These are phyloP conservation scores for Deladenus siricidicola DNA, from an alignment of 2,888 invertebrate species.

Conservation along the genomic window DNA sequence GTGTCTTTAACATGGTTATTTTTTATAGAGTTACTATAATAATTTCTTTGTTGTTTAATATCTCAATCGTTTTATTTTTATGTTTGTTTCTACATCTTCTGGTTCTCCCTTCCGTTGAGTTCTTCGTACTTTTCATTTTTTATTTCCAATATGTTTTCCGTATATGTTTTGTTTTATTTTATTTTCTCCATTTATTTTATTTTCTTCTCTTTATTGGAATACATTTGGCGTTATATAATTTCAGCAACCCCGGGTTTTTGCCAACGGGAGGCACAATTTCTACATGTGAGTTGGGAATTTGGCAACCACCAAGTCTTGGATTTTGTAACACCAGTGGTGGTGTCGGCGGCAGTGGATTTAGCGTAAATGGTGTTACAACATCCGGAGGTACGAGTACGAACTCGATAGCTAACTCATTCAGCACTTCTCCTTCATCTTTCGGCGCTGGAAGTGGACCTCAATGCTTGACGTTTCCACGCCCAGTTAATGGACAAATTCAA, in stretches of 20 bases:
- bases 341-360: neutral
- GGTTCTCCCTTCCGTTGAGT: too few species aligned
- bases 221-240: too few species aligned
- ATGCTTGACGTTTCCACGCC: neutral
- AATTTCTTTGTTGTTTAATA: neutral
- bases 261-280: conserved; percentile 7
- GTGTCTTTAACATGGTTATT: conserved; percentile 1
- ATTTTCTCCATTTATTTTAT: too few species aligned
- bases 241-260: neutral
- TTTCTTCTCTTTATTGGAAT: too few species aligned
- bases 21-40: neutral
- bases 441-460: neutral
- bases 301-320: conserved; percentile 22
- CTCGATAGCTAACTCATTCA: neutral
- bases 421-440: neutral
- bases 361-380: neutral
- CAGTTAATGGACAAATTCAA: conserved; percentile 17
- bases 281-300: conserved; percentile 11
- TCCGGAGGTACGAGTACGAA: neutral
- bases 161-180: too few species aligned
- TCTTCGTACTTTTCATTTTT: too few species aligned
- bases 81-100: too few species aligned
- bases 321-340: conserved; percentile 1
- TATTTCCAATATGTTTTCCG: too few species aligned
- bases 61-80: too few species aligned